A percentile compares a stretch with the other conserved stretches of the same genome.
phyloP scores from a whole-genome alignment of 2,888 invertebrate species.

The Phragmatobia fuliginosa region DNA sequence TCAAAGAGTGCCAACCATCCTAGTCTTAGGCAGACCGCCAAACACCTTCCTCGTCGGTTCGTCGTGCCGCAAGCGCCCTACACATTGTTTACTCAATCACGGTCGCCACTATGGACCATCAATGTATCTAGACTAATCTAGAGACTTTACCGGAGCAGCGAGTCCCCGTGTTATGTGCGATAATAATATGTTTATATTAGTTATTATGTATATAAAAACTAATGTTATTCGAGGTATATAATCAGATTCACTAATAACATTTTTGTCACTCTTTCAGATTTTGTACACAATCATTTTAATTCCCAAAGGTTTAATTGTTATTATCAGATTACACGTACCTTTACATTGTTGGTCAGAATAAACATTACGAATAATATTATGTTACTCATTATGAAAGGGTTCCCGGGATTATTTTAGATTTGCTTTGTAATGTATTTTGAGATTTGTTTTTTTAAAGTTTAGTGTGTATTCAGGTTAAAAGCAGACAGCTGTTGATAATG shows the following conservation, averaged over 20 bases:
- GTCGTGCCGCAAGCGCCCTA: too few species aligned
- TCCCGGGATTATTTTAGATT: background rate
- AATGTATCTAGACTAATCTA: too few species aligned
- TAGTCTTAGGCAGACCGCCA: too few species aligned
- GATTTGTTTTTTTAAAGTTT: background rate
- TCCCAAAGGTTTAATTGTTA: conserved; percentile 12
- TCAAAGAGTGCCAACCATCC: too few species aligned
- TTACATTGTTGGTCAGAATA: background rate
- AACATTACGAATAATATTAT: conserved; percentile 2
- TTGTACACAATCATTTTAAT: background rate
- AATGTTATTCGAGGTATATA: background rate
- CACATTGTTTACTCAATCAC: too few species aligned
- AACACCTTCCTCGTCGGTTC: too few species aligned
- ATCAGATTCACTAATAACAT: conserved; percentile 2
- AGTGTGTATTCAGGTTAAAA: background rate
- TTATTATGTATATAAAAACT: background rate
- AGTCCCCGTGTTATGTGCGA: too few species aligned
- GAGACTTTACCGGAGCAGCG: too few species aligned
- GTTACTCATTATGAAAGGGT: conserved; percentile 3
- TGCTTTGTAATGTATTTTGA: background rate
- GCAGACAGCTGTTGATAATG: background rate
- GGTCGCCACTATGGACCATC: too few species aligned
- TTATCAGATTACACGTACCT: conserved; percentile 1
- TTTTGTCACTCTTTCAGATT: background rate
- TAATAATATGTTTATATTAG: too few species aligned